These are phyloP conservation scores for Nestor notabilis DNA, from an alignment of 2,113 vertebrate species.

Conservation along the genomic window DNA sequence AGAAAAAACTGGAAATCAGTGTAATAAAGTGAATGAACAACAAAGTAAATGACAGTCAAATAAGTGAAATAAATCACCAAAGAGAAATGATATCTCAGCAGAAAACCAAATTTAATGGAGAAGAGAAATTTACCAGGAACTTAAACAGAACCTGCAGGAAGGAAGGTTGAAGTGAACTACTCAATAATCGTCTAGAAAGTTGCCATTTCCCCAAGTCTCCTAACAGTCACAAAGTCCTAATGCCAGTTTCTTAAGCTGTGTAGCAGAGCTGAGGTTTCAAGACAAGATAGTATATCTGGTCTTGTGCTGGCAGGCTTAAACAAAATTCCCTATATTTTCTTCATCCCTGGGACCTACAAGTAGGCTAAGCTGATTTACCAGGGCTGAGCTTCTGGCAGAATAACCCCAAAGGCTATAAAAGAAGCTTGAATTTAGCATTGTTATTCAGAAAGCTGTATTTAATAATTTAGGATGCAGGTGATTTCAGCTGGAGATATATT, in stretches of 20 bases:
- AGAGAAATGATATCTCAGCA: slow-evolving; percentile 16
- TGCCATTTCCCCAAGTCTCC: slow-evolving; percentile 47
- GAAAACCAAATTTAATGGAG: slow-evolving; percentile 19
- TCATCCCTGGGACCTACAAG: not conserved
- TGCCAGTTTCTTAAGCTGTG: not conserved
- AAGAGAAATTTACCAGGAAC: slow-evolving; percentile 10
- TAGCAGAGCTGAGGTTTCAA: slow-evolving; percentile 22
- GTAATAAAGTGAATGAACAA: slow-evolving; percentile 7
- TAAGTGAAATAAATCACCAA: slow-evolving; percentile 6
- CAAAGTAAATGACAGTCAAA: slow-evolving; percentile 19
- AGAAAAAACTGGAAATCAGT: not conserved
- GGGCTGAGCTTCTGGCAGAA: not conserved
- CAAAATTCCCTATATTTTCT: slow-evolving; percentile 12
- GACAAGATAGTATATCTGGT: slow-evolving; percentile 42
- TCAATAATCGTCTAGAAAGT: slow-evolving; percentile 51
- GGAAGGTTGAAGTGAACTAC: slow-evolving; percentile 36
- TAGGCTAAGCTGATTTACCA: slow-evolving; percentile 23
- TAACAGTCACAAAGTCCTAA: slow-evolving; percentile 49
- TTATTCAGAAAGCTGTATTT: slow-evolving; percentile 1
- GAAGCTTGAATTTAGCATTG: not conserved
- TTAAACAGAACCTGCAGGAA: slow-evolving; percentile 27
- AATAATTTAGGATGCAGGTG: not conserved
- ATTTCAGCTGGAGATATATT: not conserved
- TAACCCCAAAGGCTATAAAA: not conserved
- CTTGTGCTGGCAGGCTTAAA: slow-evolving; percentile 1